A percentile compares a stretch with the other conserved stretches of the same genome.
phyloP scores from a whole-genome alignment of 2,888 invertebrate genomes.

The Hedya salicella region DNA sequence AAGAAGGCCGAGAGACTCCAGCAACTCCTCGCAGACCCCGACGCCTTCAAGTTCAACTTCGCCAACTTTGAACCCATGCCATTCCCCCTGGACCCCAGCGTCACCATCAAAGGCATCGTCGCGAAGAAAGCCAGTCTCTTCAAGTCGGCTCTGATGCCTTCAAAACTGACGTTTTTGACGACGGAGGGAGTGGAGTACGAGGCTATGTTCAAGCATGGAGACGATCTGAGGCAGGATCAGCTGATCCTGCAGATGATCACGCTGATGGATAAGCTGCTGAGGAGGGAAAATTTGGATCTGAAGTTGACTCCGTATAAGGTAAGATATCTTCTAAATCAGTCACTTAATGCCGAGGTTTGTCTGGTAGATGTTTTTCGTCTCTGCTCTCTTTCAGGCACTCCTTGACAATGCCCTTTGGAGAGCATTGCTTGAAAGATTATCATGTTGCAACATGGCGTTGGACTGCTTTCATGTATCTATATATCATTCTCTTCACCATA shows the following conservation, averaged over 20 bases:
- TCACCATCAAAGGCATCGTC: conserved; percentile 91
- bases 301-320: conserved; percentile 98
- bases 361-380: too few relatives aligned
- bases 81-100: conserved; percentile 96
- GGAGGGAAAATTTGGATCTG: conserved; percentile 97
- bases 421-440: too few relatives aligned
- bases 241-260: conserved; percentile 99
- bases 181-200: conserved; percentile 93
- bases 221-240: conserved; percentile 98
- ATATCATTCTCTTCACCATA: too few relatives aligned
- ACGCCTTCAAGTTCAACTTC: conserved; percentile 94
- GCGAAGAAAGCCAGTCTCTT: conserved; percentile 96
- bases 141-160: conserved; percentile 98
- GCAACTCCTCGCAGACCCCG: conserved; percentile 91
- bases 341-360: too few relatives aligned
- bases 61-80: conserved; percentile 96
- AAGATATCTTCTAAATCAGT: background rate
- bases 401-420: too few relatives aligned
- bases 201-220: conserved; percentile 99
- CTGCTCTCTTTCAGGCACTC: too few relatives aligned
- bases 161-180: conserved; percentile 94
- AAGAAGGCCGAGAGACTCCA: conserved; percentile 96
- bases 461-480: too few relatives aligned
- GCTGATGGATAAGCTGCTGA: conserved; percentile 97
- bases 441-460: too few relatives aligned